These are phyloP conservation scores for Rhagologus leucostigma DNA, from an alignment of 2,113 vertebrate species.

Conservation along the genomic window DNA sequence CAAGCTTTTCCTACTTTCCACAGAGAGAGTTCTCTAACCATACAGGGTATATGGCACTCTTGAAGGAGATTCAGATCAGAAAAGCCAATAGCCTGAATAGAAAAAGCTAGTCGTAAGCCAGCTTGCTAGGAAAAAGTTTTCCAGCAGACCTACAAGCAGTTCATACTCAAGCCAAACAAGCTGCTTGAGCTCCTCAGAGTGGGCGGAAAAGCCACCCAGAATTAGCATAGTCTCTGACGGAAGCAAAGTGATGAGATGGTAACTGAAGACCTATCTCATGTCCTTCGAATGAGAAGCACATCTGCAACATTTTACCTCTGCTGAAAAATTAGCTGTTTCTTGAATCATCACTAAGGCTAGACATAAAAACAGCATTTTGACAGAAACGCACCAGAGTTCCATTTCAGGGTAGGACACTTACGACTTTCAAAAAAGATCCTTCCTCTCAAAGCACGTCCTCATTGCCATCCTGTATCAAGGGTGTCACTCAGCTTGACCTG, in stretches of 20 bases:
- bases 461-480: not conserved
- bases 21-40: not conserved
- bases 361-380: not conserved
- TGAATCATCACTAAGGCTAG: not conserved
- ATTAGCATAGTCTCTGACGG: not conserved
- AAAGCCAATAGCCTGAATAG: not conserved
- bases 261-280: not conserved
- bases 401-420: not conserved
- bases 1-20: not conserved
- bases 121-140: not conserved
- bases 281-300: not conserved
- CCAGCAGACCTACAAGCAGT: not conserved
- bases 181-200: not conserved
- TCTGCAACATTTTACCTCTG: not conserved
- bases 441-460: not conserved
- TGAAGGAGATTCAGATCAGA: not conserved
- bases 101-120: not conserved
- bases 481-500: not conserved
- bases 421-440: not conserved
- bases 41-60: not conserved
- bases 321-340: not conserved
- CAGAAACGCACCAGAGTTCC: not conserved
- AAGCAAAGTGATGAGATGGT: rapidly evolving
- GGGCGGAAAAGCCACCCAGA: not conserved
- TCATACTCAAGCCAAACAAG: not conserved